Base-by-base conservation (phyloP, 2,797 vertebrate genomes). In the Podarcis lilfordi region DNA sequence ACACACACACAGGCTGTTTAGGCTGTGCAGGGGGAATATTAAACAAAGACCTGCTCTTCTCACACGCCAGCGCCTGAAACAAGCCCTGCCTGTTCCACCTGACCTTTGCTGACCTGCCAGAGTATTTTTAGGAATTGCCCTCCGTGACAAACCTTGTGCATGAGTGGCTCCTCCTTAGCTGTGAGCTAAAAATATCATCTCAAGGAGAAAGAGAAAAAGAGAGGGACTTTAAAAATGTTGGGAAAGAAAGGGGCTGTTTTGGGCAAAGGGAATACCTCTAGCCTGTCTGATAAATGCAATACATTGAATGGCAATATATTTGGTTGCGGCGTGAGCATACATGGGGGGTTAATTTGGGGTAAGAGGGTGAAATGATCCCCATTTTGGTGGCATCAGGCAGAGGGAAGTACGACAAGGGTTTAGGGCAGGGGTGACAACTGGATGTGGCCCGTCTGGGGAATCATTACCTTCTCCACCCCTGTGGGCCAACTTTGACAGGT, bases 61-160 rank as follows among this genome's bases (percentile, higher is more conserved):
- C 81, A 50, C 29, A 76, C 5, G 84, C 0, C 0, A 83, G 84
- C 5, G 85, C 81, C 89, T 91, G 91, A 91, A 92, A 89, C 78
- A 55, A 94, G 86, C 0, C 0, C 90, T 95, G 92, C 89, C 88
- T 35, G 35, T 94, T 80, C 92, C 89, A 84, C 66, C 92, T 93
- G 90, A 35, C 91, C 87, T 77, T 91, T 92, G 90, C 3, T 93
- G 95, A 94, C 93, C 90, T 94, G 95, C 84, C 0, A 84, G 25
- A 75, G 40, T 93, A 94, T 93, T 95, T 93, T 95, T 95, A 93
- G 89, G 89, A 82, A 77, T 83, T 91, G 80, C 87, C 90, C 89
- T 89, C 80, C 64, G 88, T 91, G 89, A 80, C 87, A 43, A 50
- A 79, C 1, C 69, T 82, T 93, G 89, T 90, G 85, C 66, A 90